A percentile compares a stretch with the other conserved stretches of the same genome.
These are phyloP conservation scores for Scaptomyza cyrtandrae DNA, from an alignment of 2,888 invertebrate genomes.

Conservation along the genomic window DNA sequence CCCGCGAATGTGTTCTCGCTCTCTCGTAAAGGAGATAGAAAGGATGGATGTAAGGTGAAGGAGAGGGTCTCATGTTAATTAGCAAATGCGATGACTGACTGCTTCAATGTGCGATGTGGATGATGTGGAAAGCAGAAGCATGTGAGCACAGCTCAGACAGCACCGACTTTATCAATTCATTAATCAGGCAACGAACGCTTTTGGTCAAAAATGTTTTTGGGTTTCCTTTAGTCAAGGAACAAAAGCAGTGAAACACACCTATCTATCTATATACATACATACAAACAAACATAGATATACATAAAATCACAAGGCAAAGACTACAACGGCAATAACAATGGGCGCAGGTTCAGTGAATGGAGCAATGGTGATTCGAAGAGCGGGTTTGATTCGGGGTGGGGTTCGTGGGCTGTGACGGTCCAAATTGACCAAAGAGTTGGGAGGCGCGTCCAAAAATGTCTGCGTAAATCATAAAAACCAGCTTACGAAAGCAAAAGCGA, in stretches of 20 bases:
- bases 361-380: not conserved
- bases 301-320: conserved; percentile 22
- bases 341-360: conserved; percentile 10
- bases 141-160: conserved; percentile 32
- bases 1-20: conserved; percentile 6
- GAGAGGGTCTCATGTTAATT: conserved; percentile 65
- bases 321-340: conserved; percentile 38
- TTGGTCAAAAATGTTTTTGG: conserved; percentile 51
- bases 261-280: conserved; percentile 1
- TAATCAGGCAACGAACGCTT: conserved; percentile 62
- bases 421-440: conserved; percentile 62
- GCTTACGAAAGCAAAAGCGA: conserved; percentile 34
- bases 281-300: not conserved
- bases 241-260: conserved; percentile 63
- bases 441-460: conserved; percentile 46
- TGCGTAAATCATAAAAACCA: conserved; percentile 76
- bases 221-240: conserved; percentile 22
- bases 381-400: not conserved
- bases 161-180: conserved; percentile 67
- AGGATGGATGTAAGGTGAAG: not conserved
- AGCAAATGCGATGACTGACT: conserved; percentile 59
- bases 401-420: conserved; percentile 13
- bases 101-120: conserved; percentile 8
- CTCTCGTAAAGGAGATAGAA: too few relatives aligned
- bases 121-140: conserved; percentile 15